Conservation (phyloP, 2,888 invertebrate species). For the Dolichopus griseipennis region DNA sequence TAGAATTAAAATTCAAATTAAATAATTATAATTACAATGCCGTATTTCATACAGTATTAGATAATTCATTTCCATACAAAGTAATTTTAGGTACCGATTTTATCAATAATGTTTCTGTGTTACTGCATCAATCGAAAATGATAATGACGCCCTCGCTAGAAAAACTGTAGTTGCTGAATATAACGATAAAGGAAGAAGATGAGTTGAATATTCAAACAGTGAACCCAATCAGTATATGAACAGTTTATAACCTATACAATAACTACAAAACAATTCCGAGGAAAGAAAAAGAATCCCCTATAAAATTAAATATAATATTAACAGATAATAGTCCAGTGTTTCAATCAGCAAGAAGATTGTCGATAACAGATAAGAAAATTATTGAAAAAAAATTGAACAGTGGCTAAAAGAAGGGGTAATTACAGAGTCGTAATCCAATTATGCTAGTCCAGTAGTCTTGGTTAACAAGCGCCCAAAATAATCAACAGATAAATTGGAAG, state of each 20-base stretch:
- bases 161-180: not conserved
- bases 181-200: not conserved
- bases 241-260: not conserved
- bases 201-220: slow-evolving; percentile 1
- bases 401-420: slow-evolving; percentile 20
- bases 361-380: slow-evolving; percentile 23
- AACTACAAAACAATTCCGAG: not conserved
- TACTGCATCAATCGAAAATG: not conserved
- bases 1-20: not conserved
- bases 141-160: not conserved
- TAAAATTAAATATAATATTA: slow-evolving; percentile 10
- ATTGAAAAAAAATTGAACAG: slow-evolving; percentile 26
- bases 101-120: not conserved
- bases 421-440: slow-evolving; percentile 23
- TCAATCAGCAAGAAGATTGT: slow-evolving; percentile 25
- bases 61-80: not conserved
- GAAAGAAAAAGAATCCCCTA: not conserved
- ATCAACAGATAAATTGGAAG: slow-evolving; percentile 20
- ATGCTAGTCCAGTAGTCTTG: slow-evolving; percentile 27
- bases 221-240: not conserved
- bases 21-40: not conserved
- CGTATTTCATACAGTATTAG: not conserved
- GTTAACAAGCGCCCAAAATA: slow-evolving; percentile 28
- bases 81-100: not conserved
- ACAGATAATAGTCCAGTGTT: slow-evolving; percentile 24